Evolutionary conservation across 30 jellyfish, hydroid and myxozoan genomes (phyloP).

Genomic region (Aurelia coerulea): DNA sequence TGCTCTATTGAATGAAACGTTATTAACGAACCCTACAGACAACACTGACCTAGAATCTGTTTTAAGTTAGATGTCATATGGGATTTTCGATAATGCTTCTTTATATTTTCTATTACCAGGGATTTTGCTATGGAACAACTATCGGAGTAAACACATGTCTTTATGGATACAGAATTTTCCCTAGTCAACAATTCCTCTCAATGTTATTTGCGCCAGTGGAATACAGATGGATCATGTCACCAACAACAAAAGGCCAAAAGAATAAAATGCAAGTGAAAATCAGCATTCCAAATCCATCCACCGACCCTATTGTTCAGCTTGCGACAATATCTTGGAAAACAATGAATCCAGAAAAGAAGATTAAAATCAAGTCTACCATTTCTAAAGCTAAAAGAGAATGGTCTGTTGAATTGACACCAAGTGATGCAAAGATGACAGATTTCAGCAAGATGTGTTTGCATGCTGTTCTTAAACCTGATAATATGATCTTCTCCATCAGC

Average conservation of each 20-base stretch:
- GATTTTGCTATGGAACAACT: conserved; percentile 21
- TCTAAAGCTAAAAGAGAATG: background rate
- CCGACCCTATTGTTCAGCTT: background rate
- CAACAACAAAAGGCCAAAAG: background rate
- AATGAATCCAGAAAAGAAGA: conserved; percentile 3
- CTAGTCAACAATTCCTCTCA: conserved; percentile 23
- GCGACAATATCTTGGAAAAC: conserved; percentile 4
- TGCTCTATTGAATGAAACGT: too few relatives aligned
- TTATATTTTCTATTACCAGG: conserved; percentile 6
- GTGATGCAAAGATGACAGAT: background rate
- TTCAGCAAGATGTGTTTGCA: conserved; percentile 35
- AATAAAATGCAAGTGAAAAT: conserved; percentile 17
- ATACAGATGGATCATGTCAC: conserved; percentile 48
- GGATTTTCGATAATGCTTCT: too few relatives aligned
- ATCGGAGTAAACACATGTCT: conserved; percentile 40
- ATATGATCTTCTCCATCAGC: conserved; percentile 10
- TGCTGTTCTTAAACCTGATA: background rate
- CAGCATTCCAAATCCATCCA: conserved; percentile 14
- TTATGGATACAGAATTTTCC: conserved; percentile 49
- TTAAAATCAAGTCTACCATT: background rate
- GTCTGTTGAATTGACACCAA: conserved; percentile 5
- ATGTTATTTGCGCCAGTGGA: conserved; percentile 45
- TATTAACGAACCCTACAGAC: too few relatives aligned
- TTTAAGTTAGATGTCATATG: too few relatives aligned
- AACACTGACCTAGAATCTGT: too few relatives aligned